Evolutionary conservation across 1,140 invertebrate species (phyloP).

Genomic region (Eumeta japonica): DNA sequence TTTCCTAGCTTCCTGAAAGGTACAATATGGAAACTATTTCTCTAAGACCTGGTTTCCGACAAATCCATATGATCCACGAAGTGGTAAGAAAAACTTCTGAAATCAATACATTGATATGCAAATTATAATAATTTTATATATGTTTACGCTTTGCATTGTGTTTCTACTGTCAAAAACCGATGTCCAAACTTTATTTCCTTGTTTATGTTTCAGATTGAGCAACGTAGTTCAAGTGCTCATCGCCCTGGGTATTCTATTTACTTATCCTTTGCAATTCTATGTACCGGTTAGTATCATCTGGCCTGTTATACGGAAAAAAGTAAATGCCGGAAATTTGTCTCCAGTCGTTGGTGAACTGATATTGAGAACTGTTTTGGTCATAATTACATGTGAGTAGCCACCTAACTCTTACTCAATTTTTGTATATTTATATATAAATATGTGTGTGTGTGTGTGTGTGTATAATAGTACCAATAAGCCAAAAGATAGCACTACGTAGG

Average conservation of each 20-base stretch:
- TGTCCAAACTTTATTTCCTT: too few relatives aligned
- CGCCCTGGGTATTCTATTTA: constrained; percentile 81
- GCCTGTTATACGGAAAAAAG: constrained; percentile 58
- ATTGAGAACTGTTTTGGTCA: constrained; percentile 25
- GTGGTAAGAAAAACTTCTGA: too few relatives aligned
- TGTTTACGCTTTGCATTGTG: too few relatives aligned
- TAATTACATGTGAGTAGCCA: constrained; percentile 45
- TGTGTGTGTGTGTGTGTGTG: too few relatives aligned
- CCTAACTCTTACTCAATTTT: not conserved
- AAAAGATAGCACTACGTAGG: too few relatives aligned
- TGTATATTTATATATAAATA: not conserved
- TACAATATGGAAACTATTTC: too few relatives aligned
- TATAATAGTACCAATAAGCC: too few relatives aligned
- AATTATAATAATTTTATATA: too few relatives aligned
- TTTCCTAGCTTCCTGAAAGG: too few relatives aligned
- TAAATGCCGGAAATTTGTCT: constrained; percentile 20
- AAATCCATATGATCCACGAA: too few relatives aligned
- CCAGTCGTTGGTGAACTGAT: constrained; percentile 28
- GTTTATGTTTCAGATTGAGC: constrained; percentile 26
- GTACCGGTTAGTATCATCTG: constrained; percentile 79
- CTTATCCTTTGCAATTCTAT: constrained; percentile 89
- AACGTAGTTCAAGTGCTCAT: constrained; percentile 61
- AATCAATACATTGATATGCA: too few relatives aligned
- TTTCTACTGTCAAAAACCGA: not conserved
- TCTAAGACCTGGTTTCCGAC: too few relatives aligned